Evolutionary conservation across 1,140 invertebrate genomes (phyloP).

Genomic region (Littorina saxatilis): DNA sequence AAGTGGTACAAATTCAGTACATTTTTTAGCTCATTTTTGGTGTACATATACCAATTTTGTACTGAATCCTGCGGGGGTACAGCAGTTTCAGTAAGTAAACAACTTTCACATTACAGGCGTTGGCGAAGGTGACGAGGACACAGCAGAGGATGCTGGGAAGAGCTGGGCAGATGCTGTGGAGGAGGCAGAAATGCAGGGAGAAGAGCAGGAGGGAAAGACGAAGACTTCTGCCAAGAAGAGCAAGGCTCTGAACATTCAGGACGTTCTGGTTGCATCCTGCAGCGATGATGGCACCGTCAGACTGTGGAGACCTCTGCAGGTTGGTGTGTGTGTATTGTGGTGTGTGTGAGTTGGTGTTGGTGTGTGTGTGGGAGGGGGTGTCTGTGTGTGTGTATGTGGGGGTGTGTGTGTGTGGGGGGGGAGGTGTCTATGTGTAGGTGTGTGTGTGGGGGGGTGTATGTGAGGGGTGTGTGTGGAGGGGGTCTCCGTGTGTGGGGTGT

Average conservation of each 20-base stretch:
- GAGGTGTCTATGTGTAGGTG: no score
- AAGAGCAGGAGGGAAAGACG: slow-evolving; percentile 20
- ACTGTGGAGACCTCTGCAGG: slow-evolving; percentile 74
- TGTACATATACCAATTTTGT: no score
- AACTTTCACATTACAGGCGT: not conserved
- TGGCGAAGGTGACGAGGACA: not conserved
- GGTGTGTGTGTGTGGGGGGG: no score
- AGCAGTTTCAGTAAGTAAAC: no score
- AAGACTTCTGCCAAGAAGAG: not conserved
- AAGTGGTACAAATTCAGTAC: no score
- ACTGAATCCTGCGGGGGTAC: no score
- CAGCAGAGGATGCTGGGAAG: slow-evolving; percentile 36
- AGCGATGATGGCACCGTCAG: slow-evolving; percentile 71
- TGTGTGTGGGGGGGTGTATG: no score
- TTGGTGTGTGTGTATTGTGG: slow-evolving; percentile 30
- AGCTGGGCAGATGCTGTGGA: slow-evolving; percentile 35
- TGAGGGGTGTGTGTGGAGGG: no score
- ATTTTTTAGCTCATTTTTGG: no score
- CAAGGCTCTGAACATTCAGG: slow-evolving; percentile 23
- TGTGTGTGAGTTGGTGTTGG: not conserved
- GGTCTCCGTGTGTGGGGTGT: no score
- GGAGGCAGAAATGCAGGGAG: slow-evolving; percentile 13
- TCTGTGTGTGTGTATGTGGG: not conserved
- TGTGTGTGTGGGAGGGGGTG: not conserved
- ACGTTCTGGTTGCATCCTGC: slow-evolving; percentile 69